Evolutionary conservation across 1,140 invertebrate species (phyloP), one percentile per base, ranked within the genome.

Genomic region (Scylla paramamosain): DNA sequence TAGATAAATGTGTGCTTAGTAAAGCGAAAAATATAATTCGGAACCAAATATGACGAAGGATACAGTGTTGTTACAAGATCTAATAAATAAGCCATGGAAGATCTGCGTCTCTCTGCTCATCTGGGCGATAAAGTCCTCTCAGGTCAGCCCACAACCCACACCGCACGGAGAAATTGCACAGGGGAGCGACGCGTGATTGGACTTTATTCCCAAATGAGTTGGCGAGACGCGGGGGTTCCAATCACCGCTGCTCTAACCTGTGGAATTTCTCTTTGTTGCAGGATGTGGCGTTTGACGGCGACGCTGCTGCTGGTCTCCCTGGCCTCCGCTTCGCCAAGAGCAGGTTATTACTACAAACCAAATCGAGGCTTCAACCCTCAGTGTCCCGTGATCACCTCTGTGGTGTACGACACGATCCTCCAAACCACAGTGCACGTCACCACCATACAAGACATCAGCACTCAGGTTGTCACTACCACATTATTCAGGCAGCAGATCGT

Each of bases 181-280:
- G 94, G 48, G 89, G 91, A 95, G 94, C 91, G 94, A 91, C 94
- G 94, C 90, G 94, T 95, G 94, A 95, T 95, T 95, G 94, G 93
- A 95, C 94, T 95, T 95, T 95, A 95, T 95, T 95, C 94, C 94
- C 94, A 95, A 95, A 95, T 95, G 94, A 95, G 94, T 95, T 92
- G 91, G 84, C 84, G 94, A 95, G 94, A 95, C 94, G 94, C 94
- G 94, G 94, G 93, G 94, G 90, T 95, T 95, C 94, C 94, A 95
- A 95, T 95, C 94, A 95, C 94, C 94, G 94, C 94, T 95, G 94
- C 83, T 95, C 91, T 95, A 95, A 95, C 83, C 94, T 95, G 94
- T 95, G 94, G 94, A 87, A 95, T 95, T 95, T 95, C 94, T 95
- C 94, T 95, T 92, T 94, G 94, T 92, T 94, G 94, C 94, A 95